These are phyloP conservation scores for Drosophila nikananu DNA, from an alignment of 1,140 invertebrate genomes.

Conservation along the genomic window DNA sequence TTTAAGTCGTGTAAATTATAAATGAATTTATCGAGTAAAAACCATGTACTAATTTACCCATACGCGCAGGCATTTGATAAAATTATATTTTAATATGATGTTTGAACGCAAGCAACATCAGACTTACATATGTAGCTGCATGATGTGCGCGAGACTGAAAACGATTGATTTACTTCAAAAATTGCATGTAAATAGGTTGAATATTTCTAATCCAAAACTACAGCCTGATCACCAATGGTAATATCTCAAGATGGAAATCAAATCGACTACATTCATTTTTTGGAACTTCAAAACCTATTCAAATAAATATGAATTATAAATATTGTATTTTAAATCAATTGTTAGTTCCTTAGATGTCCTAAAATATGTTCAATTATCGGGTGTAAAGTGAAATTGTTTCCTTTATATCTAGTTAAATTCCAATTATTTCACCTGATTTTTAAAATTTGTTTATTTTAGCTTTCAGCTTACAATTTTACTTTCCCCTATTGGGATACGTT, in stretches of 20 bases:
- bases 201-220: conserved; percentile 43
- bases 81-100: conserved; percentile 71
- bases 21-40: conserved; percentile 80
- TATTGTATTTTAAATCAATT: conserved; percentile 22
- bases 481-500: background rate
- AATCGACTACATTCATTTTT: conserved; percentile 42
- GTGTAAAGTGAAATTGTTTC: background rate
- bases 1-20: conserved; percentile 76
- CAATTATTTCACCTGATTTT: background rate
- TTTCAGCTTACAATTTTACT: background rate
- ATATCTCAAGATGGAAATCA: conserved; percentile 61
- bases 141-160: conserved; percentile 72
- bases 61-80: conserved; percentile 68
- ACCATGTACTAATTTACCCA: conserved; percentile 66
- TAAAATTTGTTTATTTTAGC: background rate
- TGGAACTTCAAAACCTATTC: conserved; percentile 18
- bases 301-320: conserved; percentile 35
- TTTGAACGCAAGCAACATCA: conserved; percentile 38
- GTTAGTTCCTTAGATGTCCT: background rate
- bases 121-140: conserved; percentile 18
- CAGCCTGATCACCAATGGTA: conserved; percentile 43
- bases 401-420: background rate
- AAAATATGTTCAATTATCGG: background rate
- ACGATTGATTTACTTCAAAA: conserved; percentile 25
- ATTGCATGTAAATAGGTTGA: conserved; percentile 47